A percentile compares a stretch with the other conserved stretches of the same genome.
These are phyloP conservation scores for Drosophila navojoa DNA, from an alignment of 1,140 invertebrate genomes.

Conservation along the genomic window DNA sequence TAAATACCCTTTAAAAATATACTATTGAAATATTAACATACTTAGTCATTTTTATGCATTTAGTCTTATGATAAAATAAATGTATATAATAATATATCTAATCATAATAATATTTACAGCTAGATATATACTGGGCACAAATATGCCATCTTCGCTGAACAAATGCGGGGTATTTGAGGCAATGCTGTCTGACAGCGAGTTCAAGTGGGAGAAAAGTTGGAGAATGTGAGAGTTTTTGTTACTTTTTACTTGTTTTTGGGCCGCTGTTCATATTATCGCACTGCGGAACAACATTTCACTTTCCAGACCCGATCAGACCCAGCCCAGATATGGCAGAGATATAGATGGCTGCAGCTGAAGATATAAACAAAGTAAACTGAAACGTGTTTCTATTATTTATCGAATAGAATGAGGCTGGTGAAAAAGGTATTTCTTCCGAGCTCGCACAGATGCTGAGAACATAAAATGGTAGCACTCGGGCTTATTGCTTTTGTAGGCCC, in stretches of 20 bases:
- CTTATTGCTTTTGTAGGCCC: too few relatives aligned
- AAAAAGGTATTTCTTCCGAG: too few relatives aligned
- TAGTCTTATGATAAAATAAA: too few relatives aligned
- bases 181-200: background rate
- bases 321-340: too few relatives aligned
- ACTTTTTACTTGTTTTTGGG: background rate
- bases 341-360: too few relatives aligned
- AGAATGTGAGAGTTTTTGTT: constrained; percentile 2
- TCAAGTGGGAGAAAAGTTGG: background rate
- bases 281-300: constrained; percentile 1
- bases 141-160: background rate
- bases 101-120: too few relatives aligned
- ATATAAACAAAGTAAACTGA: too few relatives aligned
- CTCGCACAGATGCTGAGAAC: too few relatives aligned
- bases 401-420: too few relatives aligned
- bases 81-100: too few relatives aligned
- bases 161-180: background rate
- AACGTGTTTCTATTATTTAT: too few relatives aligned
- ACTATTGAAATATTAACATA: background rate
- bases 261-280: background rate
- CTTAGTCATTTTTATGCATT: background rate
- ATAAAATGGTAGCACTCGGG: too few relatives aligned
- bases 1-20: background rate
- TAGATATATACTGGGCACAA: background rate
- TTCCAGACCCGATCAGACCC: background rate